Percentiles rank a stretch among this genome's conserved stretches.
These are phyloP conservation scores for Vesta saturnalis DNA, from an alignment of 2,888 invertebrate genomes.

Conservation along the genomic window DNA sequence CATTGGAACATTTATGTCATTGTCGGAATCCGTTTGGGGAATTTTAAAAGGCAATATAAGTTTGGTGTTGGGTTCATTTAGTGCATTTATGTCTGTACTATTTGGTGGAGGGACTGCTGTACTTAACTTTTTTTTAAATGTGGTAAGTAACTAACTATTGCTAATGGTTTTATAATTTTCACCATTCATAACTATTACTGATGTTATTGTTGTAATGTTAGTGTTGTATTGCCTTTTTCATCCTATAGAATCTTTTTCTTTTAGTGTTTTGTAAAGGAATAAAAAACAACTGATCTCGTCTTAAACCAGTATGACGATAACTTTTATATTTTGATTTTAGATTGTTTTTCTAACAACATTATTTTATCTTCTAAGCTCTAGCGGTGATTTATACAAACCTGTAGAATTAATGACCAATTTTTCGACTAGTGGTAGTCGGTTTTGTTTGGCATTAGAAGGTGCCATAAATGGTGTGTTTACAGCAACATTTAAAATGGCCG, in stretches of 20 bases:
- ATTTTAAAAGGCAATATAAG: slow-evolving; percentile 94
- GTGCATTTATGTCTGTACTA: slow-evolving; percentile 87
- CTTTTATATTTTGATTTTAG: slow-evolving; percentile 64
- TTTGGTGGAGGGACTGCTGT: slow-evolving; percentile 92
- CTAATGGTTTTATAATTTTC: neutral
- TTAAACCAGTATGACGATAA: too few relatives aligned
- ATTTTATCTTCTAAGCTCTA: slow-evolving; percentile 93
- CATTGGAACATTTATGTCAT: slow-evolving; percentile 86
- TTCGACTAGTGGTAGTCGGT: slow-evolving; percentile 81
- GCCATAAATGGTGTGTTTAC: slow-evolving; percentile 94
- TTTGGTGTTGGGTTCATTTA: slow-evolving; percentile 82
- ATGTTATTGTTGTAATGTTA: too few relatives aligned
- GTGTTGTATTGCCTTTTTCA: too few relatives aligned
- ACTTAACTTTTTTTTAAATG: slow-evolving; percentile 84
- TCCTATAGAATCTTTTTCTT: neutral
- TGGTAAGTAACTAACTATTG: slow-evolving; percentile 66
- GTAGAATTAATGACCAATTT: slow-evolving; percentile 86
- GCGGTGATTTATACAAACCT: slow-evolving; percentile 89
- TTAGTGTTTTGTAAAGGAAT: neutral
- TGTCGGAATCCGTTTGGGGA: slow-evolving; percentile 87
- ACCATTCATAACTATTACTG: neutral
- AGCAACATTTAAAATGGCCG: slow-evolving; percentile 95
- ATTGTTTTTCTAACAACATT: slow-evolving; percentile 96
- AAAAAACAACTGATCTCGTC: too few relatives aligned
- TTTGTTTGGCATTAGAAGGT: slow-evolving; percentile 85